Evolutionary conservation across 2,113 vertebrate genomes (phyloP).

Genomic region (Cygnus atratus): DNA sequence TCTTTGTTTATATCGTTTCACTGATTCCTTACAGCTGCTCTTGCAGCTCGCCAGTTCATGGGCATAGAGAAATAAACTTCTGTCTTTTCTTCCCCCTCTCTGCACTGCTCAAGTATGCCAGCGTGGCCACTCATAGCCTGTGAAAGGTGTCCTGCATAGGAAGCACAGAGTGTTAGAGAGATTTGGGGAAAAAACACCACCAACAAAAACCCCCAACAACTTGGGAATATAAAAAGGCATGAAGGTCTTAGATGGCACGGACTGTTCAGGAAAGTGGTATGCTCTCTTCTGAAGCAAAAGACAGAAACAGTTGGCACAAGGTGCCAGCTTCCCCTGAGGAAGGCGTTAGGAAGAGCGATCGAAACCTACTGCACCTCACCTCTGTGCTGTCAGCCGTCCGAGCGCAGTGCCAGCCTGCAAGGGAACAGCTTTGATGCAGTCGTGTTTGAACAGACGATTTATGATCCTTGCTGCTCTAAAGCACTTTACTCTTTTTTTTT

Average conservation of each 20-base stretch:
- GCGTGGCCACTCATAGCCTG: neutral
- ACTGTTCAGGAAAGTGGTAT: neutral
- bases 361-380: neutral
- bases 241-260: neutral
- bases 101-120: neutral
- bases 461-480: neutral
- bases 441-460: neutral
- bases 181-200: neutral
- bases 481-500: neutral
- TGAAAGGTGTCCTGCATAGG: neutral
- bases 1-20: neutral
- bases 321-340: neutral
- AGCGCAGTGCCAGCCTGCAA: neutral
- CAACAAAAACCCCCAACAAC: neutral
- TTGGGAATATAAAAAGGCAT: neutral
- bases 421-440: neutral
- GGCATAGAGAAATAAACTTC: neutral
- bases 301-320: neutral
- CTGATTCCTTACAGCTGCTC: neutral
- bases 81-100: neutral
- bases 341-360: fast-evolving
- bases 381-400: neutral
- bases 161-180: neutral
- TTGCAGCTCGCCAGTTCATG: neutral
- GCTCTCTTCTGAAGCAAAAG: neutral